Base-by-base conservation (phyloP, 2,113 vertebrate species). In the Grallaria varia region DNA sequence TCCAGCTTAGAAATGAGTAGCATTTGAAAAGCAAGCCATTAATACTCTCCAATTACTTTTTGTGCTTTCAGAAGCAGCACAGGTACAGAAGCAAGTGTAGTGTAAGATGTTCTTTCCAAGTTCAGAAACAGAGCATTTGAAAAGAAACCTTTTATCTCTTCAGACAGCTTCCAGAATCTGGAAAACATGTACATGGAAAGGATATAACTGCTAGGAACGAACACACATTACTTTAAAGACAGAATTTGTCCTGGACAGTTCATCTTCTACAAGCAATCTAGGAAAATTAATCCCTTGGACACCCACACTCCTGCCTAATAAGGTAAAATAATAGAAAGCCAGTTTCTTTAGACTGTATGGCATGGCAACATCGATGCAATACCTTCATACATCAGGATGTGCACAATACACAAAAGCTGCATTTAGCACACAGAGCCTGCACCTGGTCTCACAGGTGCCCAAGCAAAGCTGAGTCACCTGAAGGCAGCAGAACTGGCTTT, bases 21-120 rank as follows among this genome's bases (percentile, higher is more conserved):
- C 13, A 44, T 94, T 77, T 74, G 21, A 60, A 95, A 93, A 92
- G 53, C 24, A 90, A 84, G 76, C 10, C 76, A 75, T 91, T 96
- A 91, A 80, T 45, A 86, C 6, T 55, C 30, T 80, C 33, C 47
- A 83, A 8, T 83, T 91, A 68, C 59, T 84, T 89, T 72, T 37
- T 77, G 58, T 92, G 50, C 39, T 59, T 88, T 95, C 88, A 72
- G 86, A 95, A 88, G 68, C 47, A 84, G 52, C 58, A 78, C 20
- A 87, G 90, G 55, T 25, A 31, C 20, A n/a, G n/a, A n/a, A n/a
- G n/a, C n/a, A n/a, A n/a, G n/a, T n/a, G n/a, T n/a, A n/a, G n/a
- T n/a, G 10, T 35, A 87, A 85, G 27, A 85, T 47, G 30, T 33
- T 85, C 37, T 84, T 62, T 90, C 64, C 39, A 58, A 87, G n/a